Evolutionary conservation across 2,888 invertebrate species (phyloP).

Genomic region (Mechanitis mazaeus): DNA sequence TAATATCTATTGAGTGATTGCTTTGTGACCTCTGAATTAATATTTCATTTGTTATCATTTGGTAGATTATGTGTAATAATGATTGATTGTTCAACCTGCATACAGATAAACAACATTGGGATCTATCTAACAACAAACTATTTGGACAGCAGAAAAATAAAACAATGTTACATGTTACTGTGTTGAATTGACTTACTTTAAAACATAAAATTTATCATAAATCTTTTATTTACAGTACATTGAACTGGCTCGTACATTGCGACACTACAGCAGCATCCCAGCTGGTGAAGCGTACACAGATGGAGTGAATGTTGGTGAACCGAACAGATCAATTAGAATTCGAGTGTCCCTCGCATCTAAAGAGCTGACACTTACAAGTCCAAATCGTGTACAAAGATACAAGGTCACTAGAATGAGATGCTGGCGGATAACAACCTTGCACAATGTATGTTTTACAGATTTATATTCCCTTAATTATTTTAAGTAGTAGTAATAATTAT

Average conservation of each 20-base stretch:
- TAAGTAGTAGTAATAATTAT: too few relatives aligned
- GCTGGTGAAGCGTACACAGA: conserved; percentile 67
- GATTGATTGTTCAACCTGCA: too few relatives aligned
- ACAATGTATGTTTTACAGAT: conserved; percentile 70
- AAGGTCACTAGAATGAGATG: conserved; percentile 97
- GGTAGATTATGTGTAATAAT: too few relatives aligned
- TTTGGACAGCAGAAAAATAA: too few relatives aligned
- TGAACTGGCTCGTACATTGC: conserved; percentile 87
- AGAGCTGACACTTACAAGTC: conserved; percentile 86
- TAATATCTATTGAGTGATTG: too few relatives aligned
- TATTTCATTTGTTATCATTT: too few relatives aligned
- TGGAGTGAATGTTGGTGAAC: conserved; percentile 43
- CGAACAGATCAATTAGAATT: conserved; percentile 46
- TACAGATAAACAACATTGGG: too few relatives aligned
- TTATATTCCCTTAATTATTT: neutral
- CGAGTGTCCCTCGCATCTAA: conserved; percentile 90
- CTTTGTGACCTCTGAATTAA: too few relatives aligned
- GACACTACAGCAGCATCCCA: conserved; percentile 91
- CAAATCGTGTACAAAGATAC: conserved; percentile 88
- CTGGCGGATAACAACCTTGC: conserved; percentile 95
- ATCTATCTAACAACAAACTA: too few relatives aligned
- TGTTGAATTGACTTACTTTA: too few relatives aligned
- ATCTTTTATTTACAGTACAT: conserved; percentile 81
- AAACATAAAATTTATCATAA: neutral
- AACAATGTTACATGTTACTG: too few relatives aligned